These are phyloP conservation scores for Ophioninae sp. DNA, from an alignment of 2,888 invertebrate genomes.

Conservation along the genomic window DNA sequence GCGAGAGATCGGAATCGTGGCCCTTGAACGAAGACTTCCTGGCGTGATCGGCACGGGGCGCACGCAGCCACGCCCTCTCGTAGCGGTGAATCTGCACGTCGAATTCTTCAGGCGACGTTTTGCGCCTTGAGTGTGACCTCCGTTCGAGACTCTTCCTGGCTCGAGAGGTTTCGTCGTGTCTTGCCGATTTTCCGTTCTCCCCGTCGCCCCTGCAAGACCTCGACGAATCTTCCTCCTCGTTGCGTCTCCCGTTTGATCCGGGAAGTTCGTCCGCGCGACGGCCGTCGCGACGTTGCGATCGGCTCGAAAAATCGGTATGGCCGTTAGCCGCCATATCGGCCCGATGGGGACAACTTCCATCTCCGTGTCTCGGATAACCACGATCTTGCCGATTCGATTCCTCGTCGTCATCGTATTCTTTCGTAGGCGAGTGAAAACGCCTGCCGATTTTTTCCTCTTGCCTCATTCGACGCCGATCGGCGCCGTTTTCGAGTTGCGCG, in stretches of 20 bases:
- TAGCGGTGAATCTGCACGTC: slow-evolving; percentile 73
- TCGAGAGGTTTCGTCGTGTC: slow-evolving; percentile 62
- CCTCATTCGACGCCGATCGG: slow-evolving; percentile 16
- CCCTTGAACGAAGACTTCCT: slow-evolving; percentile 64
- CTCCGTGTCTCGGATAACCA: slow-evolving; percentile 61
- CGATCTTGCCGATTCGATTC: slow-evolving; percentile 55
- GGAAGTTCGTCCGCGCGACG: slow-evolving; percentile 31
- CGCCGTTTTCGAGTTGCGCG: slow-evolving; percentile 32
- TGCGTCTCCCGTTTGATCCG: slow-evolving; percentile 3
- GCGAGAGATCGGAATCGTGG: slow-evolving; percentile 63
- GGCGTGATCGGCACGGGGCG: slow-evolving; percentile 65
- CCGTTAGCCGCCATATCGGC: slow-evolving; percentile 55
- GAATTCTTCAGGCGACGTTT: slow-evolving; percentile 68
- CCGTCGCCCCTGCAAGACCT: slow-evolving; percentile 34
- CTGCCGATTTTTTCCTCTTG: slow-evolving; percentile 4
- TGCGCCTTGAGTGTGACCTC: slow-evolving; percentile 42
- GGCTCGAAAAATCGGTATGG: slow-evolving; percentile 8
- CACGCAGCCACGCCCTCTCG: slow-evolving; percentile 66
- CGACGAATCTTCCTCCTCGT: slow-evolving; percentile 25
- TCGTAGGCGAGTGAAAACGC: slow-evolving; percentile 30
- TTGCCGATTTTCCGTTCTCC: slow-evolving; percentile 57
- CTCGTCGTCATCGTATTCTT: slow-evolving; percentile 20
- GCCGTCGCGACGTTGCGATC: slow-evolving; percentile 29
- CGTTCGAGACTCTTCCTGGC: slow-evolving; percentile 65
- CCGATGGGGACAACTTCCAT: slow-evolving; percentile 53